Percentiles rank a stretch among this genome's conserved stretches.
Evolutionary conservation across 2,797 vertebrate species (phyloP).

Genomic region (Anomalospiza imberbis): DNA sequence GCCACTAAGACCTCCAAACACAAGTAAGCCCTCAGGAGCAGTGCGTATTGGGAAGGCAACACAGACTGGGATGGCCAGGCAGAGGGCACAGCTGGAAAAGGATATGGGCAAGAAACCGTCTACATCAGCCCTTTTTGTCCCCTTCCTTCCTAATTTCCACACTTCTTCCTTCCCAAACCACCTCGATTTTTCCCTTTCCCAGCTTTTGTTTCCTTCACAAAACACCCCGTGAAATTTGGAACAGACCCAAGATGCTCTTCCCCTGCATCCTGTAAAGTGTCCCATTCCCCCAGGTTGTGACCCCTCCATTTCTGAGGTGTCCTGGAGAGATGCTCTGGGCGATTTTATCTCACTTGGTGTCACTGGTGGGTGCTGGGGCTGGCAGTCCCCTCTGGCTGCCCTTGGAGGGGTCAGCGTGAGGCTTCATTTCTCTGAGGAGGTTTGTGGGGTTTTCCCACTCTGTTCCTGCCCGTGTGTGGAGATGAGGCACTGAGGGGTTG

Average conservation of each 20-base stretch:
- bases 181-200: neutral
- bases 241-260: neutral
- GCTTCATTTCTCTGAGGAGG: neutral
- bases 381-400: neutral
- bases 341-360: neutral
- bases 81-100: neutral
- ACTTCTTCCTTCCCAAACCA: neutral
- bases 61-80: neutral
- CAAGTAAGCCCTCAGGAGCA: neutral
- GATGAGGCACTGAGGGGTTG: neutral
- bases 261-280: neutral
- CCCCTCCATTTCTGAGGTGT: neutral
- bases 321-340: neutral
- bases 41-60: neutral
- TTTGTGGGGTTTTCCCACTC: neutral
- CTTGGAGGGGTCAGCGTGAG: fast-evolving
- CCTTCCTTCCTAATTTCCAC: neutral
- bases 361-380: neutral
- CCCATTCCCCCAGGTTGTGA: neutral
- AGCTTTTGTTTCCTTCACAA: neutral
- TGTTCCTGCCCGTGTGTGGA: neutral
- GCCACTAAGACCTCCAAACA: neutral
- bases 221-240: neutral
- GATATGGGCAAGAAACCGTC: neutral
- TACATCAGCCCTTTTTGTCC: neutral